A percentile compares a stretch with the other conserved stretches of the same genome.
These are phyloP conservation scores for Pteromalus puparum DNA, from an alignment of 1,140 invertebrate genomes.

Conservation along the genomic window DNA sequence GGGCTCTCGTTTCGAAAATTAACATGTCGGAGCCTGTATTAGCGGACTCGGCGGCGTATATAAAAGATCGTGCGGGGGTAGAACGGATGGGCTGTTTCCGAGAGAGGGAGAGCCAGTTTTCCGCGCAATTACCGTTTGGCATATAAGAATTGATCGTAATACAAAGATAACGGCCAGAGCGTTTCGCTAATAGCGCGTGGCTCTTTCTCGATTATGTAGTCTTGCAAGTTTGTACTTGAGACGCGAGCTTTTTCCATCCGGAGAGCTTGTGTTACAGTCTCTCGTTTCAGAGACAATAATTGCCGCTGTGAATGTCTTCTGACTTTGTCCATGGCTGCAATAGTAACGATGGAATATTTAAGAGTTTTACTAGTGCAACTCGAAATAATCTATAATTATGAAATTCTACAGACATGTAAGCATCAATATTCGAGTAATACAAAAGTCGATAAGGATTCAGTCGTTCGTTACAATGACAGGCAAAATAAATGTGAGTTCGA, in stretches of 20 bases:
- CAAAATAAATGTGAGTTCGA: no score
- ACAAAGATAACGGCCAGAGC: conserved; percentile 58
- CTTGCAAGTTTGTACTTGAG: background rate
- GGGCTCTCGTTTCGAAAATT: background rate
- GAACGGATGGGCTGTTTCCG: background rate
- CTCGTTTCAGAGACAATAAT: background rate
- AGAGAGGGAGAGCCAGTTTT: conserved; percentile 47
- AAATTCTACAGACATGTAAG: no score
- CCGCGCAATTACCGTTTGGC: conserved; percentile 61
- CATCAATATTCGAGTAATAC: no score
- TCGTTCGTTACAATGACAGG: no score
- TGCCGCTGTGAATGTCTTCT: background rate
- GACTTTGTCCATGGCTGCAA: background rate
- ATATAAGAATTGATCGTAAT: conserved; percentile 62
- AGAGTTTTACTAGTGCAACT: background rate
- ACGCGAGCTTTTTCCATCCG: background rate
- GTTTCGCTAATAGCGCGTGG: conserved; percentile 52
- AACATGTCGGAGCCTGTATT: background rate
- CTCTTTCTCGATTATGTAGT: conserved; percentile 18
- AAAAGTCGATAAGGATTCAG: no score
- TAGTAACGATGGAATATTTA: background rate
- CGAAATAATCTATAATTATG: no score
- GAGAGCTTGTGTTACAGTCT: no score
- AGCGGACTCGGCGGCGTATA: background rate
- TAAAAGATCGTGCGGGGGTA: background rate